Evolutionary conservation across 2,888 invertebrate species (phyloP), one percentile per base, ranked within the genome.

Genomic region (Cybosia mesomella): DNA sequence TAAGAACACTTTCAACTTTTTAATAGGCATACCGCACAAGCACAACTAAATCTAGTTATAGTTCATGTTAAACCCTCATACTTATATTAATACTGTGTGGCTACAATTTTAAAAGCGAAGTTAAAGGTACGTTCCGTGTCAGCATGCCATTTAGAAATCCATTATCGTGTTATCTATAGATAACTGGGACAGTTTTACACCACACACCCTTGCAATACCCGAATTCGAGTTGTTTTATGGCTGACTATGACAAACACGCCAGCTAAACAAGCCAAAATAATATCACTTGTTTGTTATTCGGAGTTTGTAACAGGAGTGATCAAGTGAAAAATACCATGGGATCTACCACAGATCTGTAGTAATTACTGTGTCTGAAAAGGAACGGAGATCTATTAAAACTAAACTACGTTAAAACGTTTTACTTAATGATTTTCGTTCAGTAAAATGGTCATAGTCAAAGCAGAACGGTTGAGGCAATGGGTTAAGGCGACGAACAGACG

Each of bases 91-190:
- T 36, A 39, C 9, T 39, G n/a, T 36, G 15, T 22, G 28, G 36
- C 11, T 3, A 24, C n/a, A 49, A 49, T 21, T 43, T 49, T n/a
- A 28, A 61, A 43, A 61, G n/a, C 43, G 4, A 49, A 28, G 49
- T 28, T 15, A 43, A 49, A 60, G 39, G 39, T 49, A 49, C 70
- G 66, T 83, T 80, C 64, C 83, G 83, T 85, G 84, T 79, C 83
- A 79, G 74, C 73, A 60, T 64, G 76, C 80, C 84, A 78, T 84
- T 83, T 74, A 73, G 69, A 73, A 82, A 79, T 71, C 79, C 78
- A 83, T 83, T 85, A 80, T 80, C 74, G 71, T 73, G 81, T 83
- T 83, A 82, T 81, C 83, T 81, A 77, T 73, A 72, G 73, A 63
- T 55, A 55, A 77, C 74, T 74, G 69, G 72, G 66, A 75, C 72